Conservation (phyloP, 2,797 vertebrate species). For the Acestrorhynchus altus region DNA sequence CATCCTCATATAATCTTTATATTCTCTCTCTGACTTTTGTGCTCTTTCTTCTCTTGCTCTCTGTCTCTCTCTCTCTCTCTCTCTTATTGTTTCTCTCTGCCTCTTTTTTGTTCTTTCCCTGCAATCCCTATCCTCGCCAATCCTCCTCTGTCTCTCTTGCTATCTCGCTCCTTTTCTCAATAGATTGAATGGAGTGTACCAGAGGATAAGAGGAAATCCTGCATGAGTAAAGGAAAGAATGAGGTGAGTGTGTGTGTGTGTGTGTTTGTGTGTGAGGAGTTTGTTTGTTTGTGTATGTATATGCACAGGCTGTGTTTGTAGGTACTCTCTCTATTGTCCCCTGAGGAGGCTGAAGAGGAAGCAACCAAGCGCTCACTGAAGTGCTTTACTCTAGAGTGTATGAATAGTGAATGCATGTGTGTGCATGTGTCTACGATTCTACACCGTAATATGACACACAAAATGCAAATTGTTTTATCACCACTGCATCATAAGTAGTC, state of each 20-base stretch:
- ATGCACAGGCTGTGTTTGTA: background rate
- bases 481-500: conserved; percentile 1
- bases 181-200: conserved; percentile 62
- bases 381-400: conserved; percentile 9
- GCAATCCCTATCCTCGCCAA: background rate
- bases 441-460: background rate
- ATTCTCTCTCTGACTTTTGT: background rate
- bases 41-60: background rate
- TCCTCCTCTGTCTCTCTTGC: background rate
- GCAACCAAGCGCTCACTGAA: background rate
- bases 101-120: background rate
- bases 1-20: too few species aligned
- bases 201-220: conserved; percentile 69
- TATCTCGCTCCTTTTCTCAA: conserved; percentile 6
- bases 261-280: background rate
- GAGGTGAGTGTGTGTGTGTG: conserved; percentile 39
- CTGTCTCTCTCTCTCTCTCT: background rate
- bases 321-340: conserved; percentile 26
- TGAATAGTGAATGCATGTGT: conserved; percentile 1
- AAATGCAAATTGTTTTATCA: background rate
- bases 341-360: conserved; percentile 40
- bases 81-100: too few species aligned
- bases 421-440: background rate
- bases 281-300: conserved; percentile 41
- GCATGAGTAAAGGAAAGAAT: conserved; percentile 85